Evolutionary conservation across 1,140 invertebrate genomes (phyloP), one percentile per base, ranked within the genome.

Genomic region (Papilio xuthus): DNA sequence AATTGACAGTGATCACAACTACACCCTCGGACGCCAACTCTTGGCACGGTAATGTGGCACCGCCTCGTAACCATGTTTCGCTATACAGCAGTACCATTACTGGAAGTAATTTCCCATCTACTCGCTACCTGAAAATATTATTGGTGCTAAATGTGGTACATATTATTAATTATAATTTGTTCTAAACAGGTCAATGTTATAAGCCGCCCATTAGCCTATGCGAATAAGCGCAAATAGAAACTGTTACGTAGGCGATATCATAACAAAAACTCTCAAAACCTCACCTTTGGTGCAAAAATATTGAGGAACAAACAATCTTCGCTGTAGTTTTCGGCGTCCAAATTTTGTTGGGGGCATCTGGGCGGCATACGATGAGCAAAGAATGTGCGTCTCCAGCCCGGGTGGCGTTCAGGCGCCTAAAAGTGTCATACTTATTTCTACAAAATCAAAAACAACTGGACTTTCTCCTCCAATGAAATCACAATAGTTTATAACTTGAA

Each of bases 21-120:
- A 96, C 77, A 0, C 95, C 95, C 89, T 96, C 96, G 9, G 95
- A 92, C 0, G 96, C 95, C 42, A 96, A 85, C 83, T 97, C 96
- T 86, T 96, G 94, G 3, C 95, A 96, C 1, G 95, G 95, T 28
- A 94, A 82, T 28, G 86, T 83, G 18, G 88, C 82, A n/a, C 91
- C 89, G 44, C 86, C 86, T 23, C 85, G 79, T 60, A 83, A 80
- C 91, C 93, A 94, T 18, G 91, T 89, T 41, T 96, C 95, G 50
- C 95, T 95, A 78, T 95, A 95, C 15, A 96, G 85, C 82, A 96
- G 94, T 4, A 96, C 93, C 37, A 96, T 83, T 3, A 96, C 95
- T 13, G 96, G 95, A 79, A 95, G 86, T 69, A 94, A 93, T 53
- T 94, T 94, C 47, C 94, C 94, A 84, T 95, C 90, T n/a, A 93